Evolutionary conservation across 2,888 invertebrate genomes (phyloP).

Genomic region (Meloe dianella): DNA sequence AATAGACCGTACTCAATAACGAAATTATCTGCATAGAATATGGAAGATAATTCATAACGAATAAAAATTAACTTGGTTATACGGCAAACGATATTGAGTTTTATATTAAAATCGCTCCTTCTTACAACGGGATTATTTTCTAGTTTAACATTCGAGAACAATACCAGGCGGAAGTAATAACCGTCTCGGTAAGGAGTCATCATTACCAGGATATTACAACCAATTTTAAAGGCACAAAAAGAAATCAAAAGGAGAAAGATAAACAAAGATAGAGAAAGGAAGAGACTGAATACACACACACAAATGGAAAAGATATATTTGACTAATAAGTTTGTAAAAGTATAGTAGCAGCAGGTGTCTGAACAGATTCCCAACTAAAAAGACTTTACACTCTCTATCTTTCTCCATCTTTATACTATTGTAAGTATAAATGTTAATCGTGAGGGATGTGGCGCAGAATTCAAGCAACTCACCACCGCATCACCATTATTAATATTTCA

Average conservation of each 20-base stretch:
- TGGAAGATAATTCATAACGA: neutral
- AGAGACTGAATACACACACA: neutral
- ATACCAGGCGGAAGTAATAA: conserved; percentile 3
- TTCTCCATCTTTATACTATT: conserved; percentile 2
- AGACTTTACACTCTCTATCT: neutral
- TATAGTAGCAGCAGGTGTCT: conserved; percentile 42
- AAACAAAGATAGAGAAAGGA: too few species aligned
- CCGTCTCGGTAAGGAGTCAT: conserved; percentile 1
- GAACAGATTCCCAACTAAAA: conserved; percentile 32
- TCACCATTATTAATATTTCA: conserved; percentile 25
- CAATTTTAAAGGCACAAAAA: neutral
- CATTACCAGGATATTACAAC: conserved; percentile 5
- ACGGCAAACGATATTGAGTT: neutral
- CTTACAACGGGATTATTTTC: neutral
- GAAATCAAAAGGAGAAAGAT: neutral
- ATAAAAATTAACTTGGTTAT: neutral
- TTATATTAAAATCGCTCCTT: neutral
- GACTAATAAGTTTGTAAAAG: conserved; percentile 13
- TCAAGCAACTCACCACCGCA: conserved; percentile 53
- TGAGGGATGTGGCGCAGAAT: conserved; percentile 44
- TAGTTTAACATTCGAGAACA: neutral
- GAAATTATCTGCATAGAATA: conserved; percentile 25
- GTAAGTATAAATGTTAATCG: conserved; percentile 20
- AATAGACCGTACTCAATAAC: conserved; percentile 41
- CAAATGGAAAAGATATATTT: neutral